Conservation (phyloP, 2,113 vertebrate species). For the Hoplias malabaricus region DNA sequence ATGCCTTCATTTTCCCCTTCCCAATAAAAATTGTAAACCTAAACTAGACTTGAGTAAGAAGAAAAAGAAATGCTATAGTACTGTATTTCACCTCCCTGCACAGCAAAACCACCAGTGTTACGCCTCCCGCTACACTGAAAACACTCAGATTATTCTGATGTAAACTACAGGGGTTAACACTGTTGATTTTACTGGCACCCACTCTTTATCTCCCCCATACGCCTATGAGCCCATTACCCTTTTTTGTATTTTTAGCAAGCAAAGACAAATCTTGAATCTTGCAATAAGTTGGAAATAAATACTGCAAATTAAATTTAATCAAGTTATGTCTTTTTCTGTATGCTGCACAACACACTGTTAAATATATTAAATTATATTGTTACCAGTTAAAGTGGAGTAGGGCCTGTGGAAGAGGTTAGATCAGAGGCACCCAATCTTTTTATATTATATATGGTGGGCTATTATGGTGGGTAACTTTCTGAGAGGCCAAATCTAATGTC, state of each 20-base stretch:
- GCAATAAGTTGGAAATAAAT: constrained; percentile 47
- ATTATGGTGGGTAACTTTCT: too few relatives aligned
- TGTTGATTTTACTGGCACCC: not conserved
- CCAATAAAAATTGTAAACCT: not conserved
- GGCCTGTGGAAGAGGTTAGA: too few relatives aligned
- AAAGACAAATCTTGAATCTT: constrained; percentile 56
- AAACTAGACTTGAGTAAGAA: not conserved
- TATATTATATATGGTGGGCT: too few relatives aligned
- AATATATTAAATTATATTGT: not conserved
- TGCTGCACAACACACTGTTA: not conserved
- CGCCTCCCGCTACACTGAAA: not conserved
- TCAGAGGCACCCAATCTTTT: too few relatives aligned
- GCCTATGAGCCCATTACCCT: constrained; percentile 11
- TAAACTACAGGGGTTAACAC: not conserved
- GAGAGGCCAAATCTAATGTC: too few relatives aligned
- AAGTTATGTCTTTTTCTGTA: not conserved
- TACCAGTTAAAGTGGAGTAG: not conserved
- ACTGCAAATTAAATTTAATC: not conserved
- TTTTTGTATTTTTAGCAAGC: constrained; percentile 62
- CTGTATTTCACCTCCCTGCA: not conserved
- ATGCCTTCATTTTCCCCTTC: not conserved
- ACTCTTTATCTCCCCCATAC: not conserved
- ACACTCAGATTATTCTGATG: not conserved
- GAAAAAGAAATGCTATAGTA: not conserved
- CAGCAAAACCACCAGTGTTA: not conserved